Evolutionary conservation across 2,888 invertebrate species (phyloP).

Genomic region (Cryptus viduatorius): DNA sequence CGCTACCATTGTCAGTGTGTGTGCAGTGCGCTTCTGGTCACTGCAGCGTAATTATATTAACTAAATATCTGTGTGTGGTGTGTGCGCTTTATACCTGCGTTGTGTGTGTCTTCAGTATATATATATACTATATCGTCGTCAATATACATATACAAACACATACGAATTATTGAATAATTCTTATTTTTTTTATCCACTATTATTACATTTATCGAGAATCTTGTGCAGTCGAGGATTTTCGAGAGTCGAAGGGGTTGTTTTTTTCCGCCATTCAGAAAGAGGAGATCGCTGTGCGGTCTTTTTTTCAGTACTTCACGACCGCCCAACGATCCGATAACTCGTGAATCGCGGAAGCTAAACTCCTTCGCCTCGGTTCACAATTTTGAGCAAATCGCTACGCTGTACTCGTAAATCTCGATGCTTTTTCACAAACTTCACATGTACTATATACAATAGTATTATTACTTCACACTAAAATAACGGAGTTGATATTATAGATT

Average conservation of each 20-base stretch:
- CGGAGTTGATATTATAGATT: conserved; percentile 23
- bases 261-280: conserved; percentile 23
- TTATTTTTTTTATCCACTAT: conserved; percentile 19
- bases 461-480: conserved; percentile 43
- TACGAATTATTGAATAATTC: conserved; percentile 31
- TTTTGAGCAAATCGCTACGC: conserved; percentile 29
- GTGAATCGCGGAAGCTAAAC: conserved; percentile 11
- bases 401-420: conserved; percentile 21
- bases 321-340: conserved; percentile 5
- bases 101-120: conserved; percentile 60
- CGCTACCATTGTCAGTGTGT: conserved; percentile 82
- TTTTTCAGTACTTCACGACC: not conserved
- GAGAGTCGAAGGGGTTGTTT: not conserved
- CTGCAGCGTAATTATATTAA: conserved; percentile 74
- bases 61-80: conserved; percentile 72
- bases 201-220: conserved; percentile 39
- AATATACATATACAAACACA: conserved; percentile 51
- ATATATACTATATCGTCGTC: conserved; percentile 41
- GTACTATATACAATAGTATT: not conserved
- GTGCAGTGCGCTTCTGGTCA: conserved; percentile 84
- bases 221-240: conserved; percentile 24
- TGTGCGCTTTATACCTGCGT: conserved; percentile 72
- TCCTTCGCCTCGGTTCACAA: not conserved
- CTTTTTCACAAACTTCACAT: conserved; percentile 23
- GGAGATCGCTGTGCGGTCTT: conserved; percentile 11